Percentiles rank a stretch among this genome's conserved stretches.
These are phyloP conservation scores for Silvanus unidentatus DNA, from an alignment of 2,888 invertebrate genomes.

Conservation along the genomic window DNA sequence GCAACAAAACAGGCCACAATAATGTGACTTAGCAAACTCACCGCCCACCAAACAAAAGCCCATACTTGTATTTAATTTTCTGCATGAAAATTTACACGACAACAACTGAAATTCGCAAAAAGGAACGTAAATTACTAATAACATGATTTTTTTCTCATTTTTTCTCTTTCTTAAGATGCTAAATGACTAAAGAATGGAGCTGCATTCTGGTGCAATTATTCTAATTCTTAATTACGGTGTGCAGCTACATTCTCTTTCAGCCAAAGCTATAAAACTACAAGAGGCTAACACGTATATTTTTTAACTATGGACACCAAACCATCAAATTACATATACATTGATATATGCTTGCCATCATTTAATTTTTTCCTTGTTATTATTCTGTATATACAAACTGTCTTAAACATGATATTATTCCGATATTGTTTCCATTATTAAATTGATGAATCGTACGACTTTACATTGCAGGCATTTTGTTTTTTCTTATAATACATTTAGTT, in stretches of 20 bases:
- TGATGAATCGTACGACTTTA: too few relatives aligned
- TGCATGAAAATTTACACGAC: constrained; percentile 9
- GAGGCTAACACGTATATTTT: constrained; percentile 32
- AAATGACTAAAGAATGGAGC: constrained; percentile 5
- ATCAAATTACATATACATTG: constrained; percentile 39
- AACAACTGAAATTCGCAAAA: constrained; percentile 21
- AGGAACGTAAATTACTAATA: constrained; percentile 26
- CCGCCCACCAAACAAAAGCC: too few relatives aligned
- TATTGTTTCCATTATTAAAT: too few relatives aligned
- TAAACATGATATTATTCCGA: too few relatives aligned
- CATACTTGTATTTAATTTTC: constrained; percentile 7
- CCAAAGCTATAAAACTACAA: constrained; percentile 17
- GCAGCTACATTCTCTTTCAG: constrained; percentile 23
- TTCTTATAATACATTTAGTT: constrained; percentile 8
- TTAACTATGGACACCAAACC: constrained; percentile 39
- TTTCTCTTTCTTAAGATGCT: too few relatives aligned
- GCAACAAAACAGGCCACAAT: not conserved
- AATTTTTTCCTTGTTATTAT: constrained; percentile 11
- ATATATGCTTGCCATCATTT: constrained; percentile 28
- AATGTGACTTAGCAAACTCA: too few relatives aligned
- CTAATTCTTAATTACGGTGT: not conserved
- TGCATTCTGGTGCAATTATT: constrained; percentile 6
- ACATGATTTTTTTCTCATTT: constrained; percentile 25
- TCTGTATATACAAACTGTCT: too few relatives aligned
- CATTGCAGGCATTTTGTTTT: not conserved